Base-by-base conservation (phyloP, 2,797 vertebrate genomes). In the Botia kubotai region DNA sequence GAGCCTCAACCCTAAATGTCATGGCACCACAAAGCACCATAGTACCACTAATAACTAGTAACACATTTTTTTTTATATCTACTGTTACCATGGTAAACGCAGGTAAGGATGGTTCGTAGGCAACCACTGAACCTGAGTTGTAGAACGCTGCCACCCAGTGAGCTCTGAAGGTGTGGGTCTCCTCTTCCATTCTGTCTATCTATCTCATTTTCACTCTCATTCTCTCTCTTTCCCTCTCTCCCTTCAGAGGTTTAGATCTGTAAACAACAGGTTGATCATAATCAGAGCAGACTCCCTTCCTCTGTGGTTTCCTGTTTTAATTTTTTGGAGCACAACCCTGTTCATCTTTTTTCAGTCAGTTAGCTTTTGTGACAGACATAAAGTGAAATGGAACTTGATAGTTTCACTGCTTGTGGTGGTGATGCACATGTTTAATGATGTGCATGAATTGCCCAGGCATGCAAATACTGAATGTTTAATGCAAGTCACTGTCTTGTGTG, bases 251-350 rank as follows among this genome's bases (percentile, higher is more conserved):
- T 12, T 4, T 23, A 33, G 17, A 72, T 67, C 74, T 76, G 48
- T 67, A 62, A 43, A 43, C 33, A 76, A 53, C 74, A 26, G 74
- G 48, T 67, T 76, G 63, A 67, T 17, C 5, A 2, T 46, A 67
- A 10, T 62, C 39, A 62, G 72, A 26, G 39, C 72, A 68, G 26
- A 77, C 50, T 77, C 50, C 39, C 39, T 57, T 77, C 33, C 50
- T 17, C 21, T 21, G 2, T n/a, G 36, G 2, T 68, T 77, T 77
- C 16, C 63, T 77, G 50, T 74, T 67, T 67, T 68, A 43, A 19
- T 2, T 0, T n/a, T 57, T 57, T 46, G 6, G 13, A 23, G 14
- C 65, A 21, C 7, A 46, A 6, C 10, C 10, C 1, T 77, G 29
- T 39, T 57, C 63, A 23, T 39, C 16, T 11, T 14, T 21, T 19